Base-by-base conservation (phyloP, 1,140 invertebrate species). In the Prorops nasuta region DNA sequence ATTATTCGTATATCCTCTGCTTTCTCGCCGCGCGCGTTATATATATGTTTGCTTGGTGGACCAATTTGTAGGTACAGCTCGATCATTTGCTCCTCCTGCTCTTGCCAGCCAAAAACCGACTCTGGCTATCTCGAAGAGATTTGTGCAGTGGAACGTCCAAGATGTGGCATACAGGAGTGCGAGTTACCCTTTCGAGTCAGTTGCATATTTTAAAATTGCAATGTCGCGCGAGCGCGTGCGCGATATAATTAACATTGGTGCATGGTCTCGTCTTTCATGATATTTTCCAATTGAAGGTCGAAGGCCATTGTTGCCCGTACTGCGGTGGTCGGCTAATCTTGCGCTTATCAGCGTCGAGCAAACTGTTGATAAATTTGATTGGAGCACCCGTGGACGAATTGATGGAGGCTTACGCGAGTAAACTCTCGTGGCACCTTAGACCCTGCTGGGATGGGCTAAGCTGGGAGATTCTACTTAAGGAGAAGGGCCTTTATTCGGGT, bases 281-380 rank as follows among this genome's bases (percentile, higher is more conserved):
- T 12, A 12, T 24, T 19, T 45, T 35, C 28, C n/a, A n/a, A n/a
- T n/a, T n/a, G n/a, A n/a, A 76, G 74, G 57, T 77, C 2, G 72
- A 77, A 28, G 75, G 73, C 7, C 71, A 76, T 41, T 77, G 75
- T 31, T 77, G 75, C 37, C 51, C 54, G 18, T 77, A 69, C 48
- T 77, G 75, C 24, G 75, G 75, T 0, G 72, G 65, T n/a, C n/a
- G n/a, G n/a, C n/a, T n/a, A n/a, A n/a, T n/a, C n/a, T n/a, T n/a
- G 2, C 55, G 67, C 31, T 38, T 74, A 6, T 40, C 32, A 2
- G 46, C 72, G 6, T 42, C 59, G 0, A 19, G 16, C 0, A 58
- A 51, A 18, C 43, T 49, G 2, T 65, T 67, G 12, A 21, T 67
- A 6, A 32, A 44, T 2, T 56, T 59, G 36, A 38, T 71, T 0